Conservation (phyloP, 2,888 invertebrate species). For the Trichopria drosophilae region DNA sequence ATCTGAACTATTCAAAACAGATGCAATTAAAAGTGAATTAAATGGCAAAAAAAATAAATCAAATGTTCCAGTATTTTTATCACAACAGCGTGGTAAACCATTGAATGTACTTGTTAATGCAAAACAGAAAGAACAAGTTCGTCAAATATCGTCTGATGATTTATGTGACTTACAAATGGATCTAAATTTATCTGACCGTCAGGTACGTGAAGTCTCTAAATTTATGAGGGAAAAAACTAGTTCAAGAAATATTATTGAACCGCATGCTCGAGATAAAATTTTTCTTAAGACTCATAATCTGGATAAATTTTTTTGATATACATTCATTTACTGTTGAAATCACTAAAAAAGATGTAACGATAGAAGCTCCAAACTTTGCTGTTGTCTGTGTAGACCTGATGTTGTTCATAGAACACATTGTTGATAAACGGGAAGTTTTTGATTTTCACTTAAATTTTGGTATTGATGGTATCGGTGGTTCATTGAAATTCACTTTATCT, state of each 20-base stretch:
- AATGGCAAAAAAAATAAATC: background rate
- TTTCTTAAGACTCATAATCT: background rate
- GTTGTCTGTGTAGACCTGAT: conserved; percentile 1
- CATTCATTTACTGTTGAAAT: conserved; percentile 3
- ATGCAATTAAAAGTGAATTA: no score
- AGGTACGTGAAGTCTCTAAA: background rate
- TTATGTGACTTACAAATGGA: conserved; percentile 1
- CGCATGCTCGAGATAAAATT: no score
- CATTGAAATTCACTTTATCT: conserved; percentile 3
- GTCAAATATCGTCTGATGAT: conserved; percentile 1
- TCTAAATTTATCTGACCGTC: conserved; percentile 4
- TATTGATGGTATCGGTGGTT: no score
- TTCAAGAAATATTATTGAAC: no score
- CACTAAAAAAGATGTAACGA: background rate
- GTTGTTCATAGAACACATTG: no score
- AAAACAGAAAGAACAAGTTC: background rate
- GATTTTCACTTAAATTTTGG: no score
- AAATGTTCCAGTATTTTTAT: conserved; percentile 1
- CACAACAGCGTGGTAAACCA: conserved; percentile 6
- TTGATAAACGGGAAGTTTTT: background rate
- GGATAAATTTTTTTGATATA: background rate
- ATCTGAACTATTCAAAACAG: no score
- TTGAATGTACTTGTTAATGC: background rate
- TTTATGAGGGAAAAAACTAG: no score
- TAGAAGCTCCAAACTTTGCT: background rate